A percentile compares a stretch with the other conserved stretches of the same genome.
These are phyloP conservation scores for Chaetodon auriga DNA, from an alignment of 2,113 vertebrate species.

Conservation along the genomic window DNA sequence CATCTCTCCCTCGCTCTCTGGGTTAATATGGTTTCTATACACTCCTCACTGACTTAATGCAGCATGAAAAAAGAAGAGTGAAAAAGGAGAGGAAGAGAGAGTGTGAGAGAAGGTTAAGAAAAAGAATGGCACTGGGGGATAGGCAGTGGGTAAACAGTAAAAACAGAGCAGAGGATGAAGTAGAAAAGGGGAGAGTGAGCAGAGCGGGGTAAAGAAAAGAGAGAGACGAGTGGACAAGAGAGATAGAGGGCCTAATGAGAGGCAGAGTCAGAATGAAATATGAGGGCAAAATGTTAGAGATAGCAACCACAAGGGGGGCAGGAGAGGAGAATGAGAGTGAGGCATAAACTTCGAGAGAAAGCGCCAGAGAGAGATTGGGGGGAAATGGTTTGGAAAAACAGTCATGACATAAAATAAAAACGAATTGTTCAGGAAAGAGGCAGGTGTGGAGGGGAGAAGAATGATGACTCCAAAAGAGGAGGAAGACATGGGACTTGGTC, in stretches of 20 bases:
- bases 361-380: conserved; percentile 32
- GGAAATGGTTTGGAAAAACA: conserved; percentile 64
- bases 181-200: background rate
- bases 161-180: conserved; percentile 20
- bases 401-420: conserved; percentile 49
- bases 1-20: background rate
- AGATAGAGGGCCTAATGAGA: conserved; percentile 63
- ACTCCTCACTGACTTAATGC: conserved; percentile 67
- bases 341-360: conserved; percentile 30
- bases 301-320: conserved; percentile 17
- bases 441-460: conserved; percentile 18
- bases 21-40: conserved; percentile 58
- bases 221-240: conserved; percentile 40
- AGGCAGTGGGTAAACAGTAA: conserved; percentile 42
- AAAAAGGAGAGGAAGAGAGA: conserved; percentile 18
- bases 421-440: conserved; percentile 7
- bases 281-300: conserved; percentile 44
- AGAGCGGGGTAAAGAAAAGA: conserved; percentile 13
- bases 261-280: conserved; percentile 60
- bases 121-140: conserved; percentile 27
- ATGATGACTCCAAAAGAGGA: conserved; percentile 17
- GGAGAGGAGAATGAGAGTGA: conserved; percentile 5
- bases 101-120: conserved; percentile 17
- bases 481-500: conserved; percentile 8
- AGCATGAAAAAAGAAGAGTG: conserved; percentile 56